phyloP scores from a whole-genome alignment of 2,797 vertebrate genomes.

The Poeciliopsis paucimaculata region DNA sequence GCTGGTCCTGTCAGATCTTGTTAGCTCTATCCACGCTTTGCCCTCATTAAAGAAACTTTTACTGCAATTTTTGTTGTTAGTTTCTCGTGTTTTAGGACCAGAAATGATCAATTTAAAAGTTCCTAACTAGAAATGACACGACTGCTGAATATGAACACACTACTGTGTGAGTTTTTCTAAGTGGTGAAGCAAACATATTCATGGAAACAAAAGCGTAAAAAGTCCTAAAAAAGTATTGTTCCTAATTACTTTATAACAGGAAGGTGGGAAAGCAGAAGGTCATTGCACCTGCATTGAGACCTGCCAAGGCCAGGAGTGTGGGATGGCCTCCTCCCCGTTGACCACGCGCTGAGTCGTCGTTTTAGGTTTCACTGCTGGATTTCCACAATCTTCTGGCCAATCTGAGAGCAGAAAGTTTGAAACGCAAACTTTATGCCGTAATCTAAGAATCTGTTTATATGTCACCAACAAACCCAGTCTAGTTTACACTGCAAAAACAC shows the following conservation, averaged over 20 bases:
- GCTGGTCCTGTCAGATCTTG: too few species aligned
- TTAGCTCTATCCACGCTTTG: too few species aligned
- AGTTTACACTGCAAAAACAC: background rate
- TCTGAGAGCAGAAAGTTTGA: conserved; percentile 47
- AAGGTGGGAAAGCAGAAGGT: background rate
- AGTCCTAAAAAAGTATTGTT: background rate
- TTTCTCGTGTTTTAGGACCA: too few species aligned
- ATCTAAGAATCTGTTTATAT: background rate
- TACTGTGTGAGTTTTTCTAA: too few species aligned
- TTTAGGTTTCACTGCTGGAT: conserved; percentile 64
- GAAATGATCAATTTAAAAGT: too few species aligned
- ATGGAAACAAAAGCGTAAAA: background rate
- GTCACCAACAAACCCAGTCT: background rate
- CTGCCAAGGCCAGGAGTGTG: conserved; percentile 1
- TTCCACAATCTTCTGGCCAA: conserved; percentile 76
- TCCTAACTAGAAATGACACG: too few species aligned
- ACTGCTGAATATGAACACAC: too few species aligned
- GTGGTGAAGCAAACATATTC: too few species aligned
- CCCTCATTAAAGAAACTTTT: too few species aligned
- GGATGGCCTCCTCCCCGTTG: conserved; percentile 21
- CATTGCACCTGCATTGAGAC: conserved; percentile 61
- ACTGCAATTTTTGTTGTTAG: too few species aligned
- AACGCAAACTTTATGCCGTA: background rate
- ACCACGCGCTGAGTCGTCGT: conserved; percentile 62
- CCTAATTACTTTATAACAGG: background rate